Conservation (phyloP, 2,888 invertebrate species). For the Anoplius nigerrimus region DNA sequence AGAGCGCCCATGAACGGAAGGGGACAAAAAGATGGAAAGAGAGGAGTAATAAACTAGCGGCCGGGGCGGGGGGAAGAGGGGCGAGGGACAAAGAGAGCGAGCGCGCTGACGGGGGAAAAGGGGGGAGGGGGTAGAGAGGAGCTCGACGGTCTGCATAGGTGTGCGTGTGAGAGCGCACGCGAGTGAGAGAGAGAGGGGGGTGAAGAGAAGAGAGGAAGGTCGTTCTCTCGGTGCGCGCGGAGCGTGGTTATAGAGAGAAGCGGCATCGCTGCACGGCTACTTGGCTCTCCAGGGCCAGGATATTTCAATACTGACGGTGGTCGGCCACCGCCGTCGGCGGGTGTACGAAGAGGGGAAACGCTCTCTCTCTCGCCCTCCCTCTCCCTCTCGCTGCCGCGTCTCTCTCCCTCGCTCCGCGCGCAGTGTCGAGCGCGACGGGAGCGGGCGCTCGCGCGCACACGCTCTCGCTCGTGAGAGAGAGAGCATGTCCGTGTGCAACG, state of each 20-base stretch:
- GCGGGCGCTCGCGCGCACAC: constrained; percentile 1
- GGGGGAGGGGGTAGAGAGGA: constrained; percentile 37
- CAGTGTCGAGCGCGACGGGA: too few species aligned
- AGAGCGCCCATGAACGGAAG: constrained; percentile 21
- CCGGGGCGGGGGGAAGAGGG: constrained; percentile 23
- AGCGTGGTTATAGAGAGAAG: constrained; percentile 56
- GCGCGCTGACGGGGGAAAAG: constrained; percentile 27
- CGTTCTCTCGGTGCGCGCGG: constrained; percentile 17
- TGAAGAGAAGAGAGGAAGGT: constrained; percentile 23
- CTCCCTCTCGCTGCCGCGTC: constrained; percentile 37
- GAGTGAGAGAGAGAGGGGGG: constrained; percentile 30
- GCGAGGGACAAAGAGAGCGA: constrained; percentile 14
- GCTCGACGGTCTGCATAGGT: constrained; percentile 25
- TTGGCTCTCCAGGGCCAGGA: constrained; percentile 63
- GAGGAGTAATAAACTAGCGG: constrained; percentile 17
- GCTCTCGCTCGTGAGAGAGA: too few species aligned
- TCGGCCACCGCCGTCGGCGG: constrained; percentile 54
- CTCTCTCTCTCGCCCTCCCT: constrained; percentile 6
- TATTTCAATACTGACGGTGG: constrained; percentile 66
- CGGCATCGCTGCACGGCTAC: constrained; percentile 66
- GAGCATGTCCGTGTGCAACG: background rate
- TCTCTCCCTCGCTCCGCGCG: constrained; percentile 4
- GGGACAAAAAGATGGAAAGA: constrained; percentile 41
- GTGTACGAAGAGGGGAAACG: constrained; percentile 42
- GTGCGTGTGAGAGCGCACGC: constrained; percentile 31